A percentile compares a stretch with the other conserved stretches of the same genome.
Evolutionary conservation across 2,113 vertebrate genomes (phyloP).

Genomic region (Electrona antarctica): DNA sequence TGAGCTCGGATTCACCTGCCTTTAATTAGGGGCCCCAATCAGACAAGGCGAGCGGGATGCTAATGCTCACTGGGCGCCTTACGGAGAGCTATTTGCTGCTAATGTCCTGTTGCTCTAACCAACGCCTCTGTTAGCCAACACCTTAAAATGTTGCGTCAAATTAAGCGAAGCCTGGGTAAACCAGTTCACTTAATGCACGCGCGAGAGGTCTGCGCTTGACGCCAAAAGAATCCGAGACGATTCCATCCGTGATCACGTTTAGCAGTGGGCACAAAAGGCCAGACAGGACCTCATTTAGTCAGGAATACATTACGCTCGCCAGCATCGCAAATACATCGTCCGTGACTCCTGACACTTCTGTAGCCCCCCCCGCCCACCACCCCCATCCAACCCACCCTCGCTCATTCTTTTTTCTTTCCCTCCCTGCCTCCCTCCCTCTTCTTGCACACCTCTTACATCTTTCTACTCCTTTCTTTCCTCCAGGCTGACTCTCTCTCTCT

Average conservation of each 20-base stretch:
- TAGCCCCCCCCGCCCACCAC: background rate
- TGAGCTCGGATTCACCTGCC: constrained; percentile 76
- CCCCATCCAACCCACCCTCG: constrained; percentile 12
- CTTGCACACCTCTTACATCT: background rate
- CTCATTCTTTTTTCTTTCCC: constrained; percentile 3
- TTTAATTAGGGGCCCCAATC: constrained; percentile 77
- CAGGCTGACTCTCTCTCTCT: constrained; percentile 20
- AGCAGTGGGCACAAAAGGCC: constrained; percentile 45
- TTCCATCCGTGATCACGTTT: constrained; percentile 68
- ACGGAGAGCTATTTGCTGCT: constrained; percentile 61
- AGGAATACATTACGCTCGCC: constrained; percentile 64
- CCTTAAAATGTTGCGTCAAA: constrained; percentile 22
- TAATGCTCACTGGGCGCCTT: constrained; percentile 51
- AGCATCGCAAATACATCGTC: constrained; percentile 61
- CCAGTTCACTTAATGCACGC: no score
- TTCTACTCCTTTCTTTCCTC: background rate
- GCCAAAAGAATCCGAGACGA: constrained; percentile 57
- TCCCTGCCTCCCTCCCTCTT: no score
- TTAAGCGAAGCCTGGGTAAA: no score
- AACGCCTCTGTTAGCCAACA: constrained; percentile 3
- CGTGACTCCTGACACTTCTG: constrained; percentile 62
- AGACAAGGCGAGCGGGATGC: constrained; percentile 61
- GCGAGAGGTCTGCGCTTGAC: constrained; percentile 25
- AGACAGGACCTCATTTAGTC: constrained; percentile 65
- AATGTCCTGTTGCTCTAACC: constrained; percentile 54